Percentiles rank a stretch among this genome's conserved stretches.
Conservation (phyloP, 2,888 invertebrate genomes). For the Ecliptopera silaceata region DNA sequence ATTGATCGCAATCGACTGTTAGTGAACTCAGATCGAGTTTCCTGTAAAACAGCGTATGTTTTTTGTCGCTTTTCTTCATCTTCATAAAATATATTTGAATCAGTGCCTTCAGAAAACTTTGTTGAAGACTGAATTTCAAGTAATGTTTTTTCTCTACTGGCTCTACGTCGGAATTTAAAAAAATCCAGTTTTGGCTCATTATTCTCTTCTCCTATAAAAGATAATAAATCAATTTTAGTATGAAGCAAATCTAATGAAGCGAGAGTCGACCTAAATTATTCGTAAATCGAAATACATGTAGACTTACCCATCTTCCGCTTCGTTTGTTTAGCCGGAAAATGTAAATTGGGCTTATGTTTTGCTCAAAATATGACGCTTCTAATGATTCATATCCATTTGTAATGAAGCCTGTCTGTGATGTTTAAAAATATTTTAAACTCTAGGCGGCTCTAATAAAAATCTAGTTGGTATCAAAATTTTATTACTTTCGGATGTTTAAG, state of each 20-base stretch:
- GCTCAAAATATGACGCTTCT: slow-evolving; percentile 6
- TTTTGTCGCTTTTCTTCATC: slow-evolving; percentile 53
- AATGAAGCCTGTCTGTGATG: slow-evolving; percentile 18
- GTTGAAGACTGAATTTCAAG: slow-evolving; percentile 16
- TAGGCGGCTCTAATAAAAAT: slow-evolving; percentile 40
- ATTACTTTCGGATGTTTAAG: slow-evolving; percentile 29
- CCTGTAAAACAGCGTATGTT: slow-evolving; percentile 71
- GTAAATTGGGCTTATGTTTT: slow-evolving; percentile 14
- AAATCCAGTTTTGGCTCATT: slow-evolving; percentile 48
- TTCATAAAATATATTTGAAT: slow-evolving; percentile 46
- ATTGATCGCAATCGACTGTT: slow-evolving; percentile 62
- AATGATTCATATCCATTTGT: slow-evolving; percentile 24
- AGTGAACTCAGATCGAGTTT: slow-evolving; percentile 62
- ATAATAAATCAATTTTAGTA: too few relatives aligned
- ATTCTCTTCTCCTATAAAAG: slow-evolving; percentile 32
- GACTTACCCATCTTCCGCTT: slow-evolving; percentile 26
- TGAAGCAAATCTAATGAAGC: too few relatives aligned
- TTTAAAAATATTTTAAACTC: slow-evolving; percentile 35
- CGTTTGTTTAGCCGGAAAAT: slow-evolving; percentile 9
- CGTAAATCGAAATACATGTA: not conserved
- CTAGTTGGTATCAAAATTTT: slow-evolving; percentile 39
- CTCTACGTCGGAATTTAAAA: slow-evolving; percentile 59
- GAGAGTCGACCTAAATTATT: not conserved
- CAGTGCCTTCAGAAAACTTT: slow-evolving; percentile 29
- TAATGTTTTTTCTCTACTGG: slow-evolving; percentile 48